Percentiles rank a stretch among this genome's conserved stretches.
Evolutionary conservation across 1,140 invertebrate genomes (phyloP).

Genomic region (Drosophila teissieri): DNA sequence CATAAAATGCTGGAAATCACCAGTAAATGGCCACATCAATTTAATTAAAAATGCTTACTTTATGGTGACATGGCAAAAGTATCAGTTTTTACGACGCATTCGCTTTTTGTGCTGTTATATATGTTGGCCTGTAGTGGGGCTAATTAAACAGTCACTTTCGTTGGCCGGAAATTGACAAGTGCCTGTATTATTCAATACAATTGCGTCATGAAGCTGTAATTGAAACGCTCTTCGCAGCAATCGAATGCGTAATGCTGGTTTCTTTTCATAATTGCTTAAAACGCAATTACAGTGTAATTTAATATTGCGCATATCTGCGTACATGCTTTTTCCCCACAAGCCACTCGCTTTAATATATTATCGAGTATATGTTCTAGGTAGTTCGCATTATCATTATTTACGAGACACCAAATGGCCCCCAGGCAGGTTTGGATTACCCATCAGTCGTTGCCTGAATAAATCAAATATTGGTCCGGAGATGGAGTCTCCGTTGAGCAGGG

Average conservation of each 20-base stretch:
- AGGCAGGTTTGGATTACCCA: slow-evolving; percentile 12
- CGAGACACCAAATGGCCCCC: background rate
- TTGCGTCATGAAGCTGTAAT: background rate
- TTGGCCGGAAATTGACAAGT: slow-evolving; percentile 10
- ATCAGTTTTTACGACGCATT: background rate
- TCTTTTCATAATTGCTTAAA: background rate
- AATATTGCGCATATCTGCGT: too few species aligned
- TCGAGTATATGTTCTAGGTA: too few species aligned
- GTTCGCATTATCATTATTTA: background rate
- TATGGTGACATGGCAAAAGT: background rate
- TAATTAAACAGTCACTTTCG: slow-evolving; percentile 25
- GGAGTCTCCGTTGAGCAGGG: slow-evolving; percentile 14
- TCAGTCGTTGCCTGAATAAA: slow-evolving; percentile 14
- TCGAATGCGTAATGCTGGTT: background rate
- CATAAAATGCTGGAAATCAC: slow-evolving; percentile 19
- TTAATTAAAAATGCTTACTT: slow-evolving; percentile 38
- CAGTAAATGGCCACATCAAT: slow-evolving; percentile 41
- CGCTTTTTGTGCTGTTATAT: slow-evolving; percentile 5
- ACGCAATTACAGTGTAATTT: too few species aligned
- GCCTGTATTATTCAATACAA: slow-evolving; percentile 16
- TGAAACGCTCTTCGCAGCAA: too few species aligned
- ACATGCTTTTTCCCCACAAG: too few species aligned
- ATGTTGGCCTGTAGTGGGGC: background rate
- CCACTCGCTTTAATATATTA: too few species aligned
- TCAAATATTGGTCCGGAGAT: slow-evolving; percentile 38